A percentile compares a stretch with the other conserved stretches of the same genome.
These are phyloP conservation scores for Chionodraco myersi DNA, from an alignment of 2,113 vertebrate genomes.

Conservation along the genomic window DNA sequence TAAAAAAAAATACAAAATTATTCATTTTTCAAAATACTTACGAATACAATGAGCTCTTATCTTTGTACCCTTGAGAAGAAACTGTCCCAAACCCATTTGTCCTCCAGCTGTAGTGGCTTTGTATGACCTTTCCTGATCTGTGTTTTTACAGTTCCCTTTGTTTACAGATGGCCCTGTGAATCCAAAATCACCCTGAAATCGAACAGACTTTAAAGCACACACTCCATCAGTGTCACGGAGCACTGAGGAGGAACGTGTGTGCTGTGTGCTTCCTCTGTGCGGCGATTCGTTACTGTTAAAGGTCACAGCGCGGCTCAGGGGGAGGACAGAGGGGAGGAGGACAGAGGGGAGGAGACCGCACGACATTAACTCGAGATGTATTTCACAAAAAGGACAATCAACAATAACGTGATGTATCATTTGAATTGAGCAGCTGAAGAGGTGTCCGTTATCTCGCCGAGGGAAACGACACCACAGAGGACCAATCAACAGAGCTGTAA, in stretches of 20 bases:
- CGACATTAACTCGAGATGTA: not conserved
- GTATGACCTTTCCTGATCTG: not conserved
- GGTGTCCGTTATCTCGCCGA: slow-evolving; percentile 9
- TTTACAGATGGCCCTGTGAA: not conserved
- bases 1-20: too few relatives aligned
- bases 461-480: slow-evolving; percentile 1
- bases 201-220: not conserved
- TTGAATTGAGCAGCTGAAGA: not conserved
- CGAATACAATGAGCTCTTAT: too few relatives aligned
- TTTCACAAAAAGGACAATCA: not conserved
- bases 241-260: not conserved
- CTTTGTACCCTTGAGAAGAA: not conserved
- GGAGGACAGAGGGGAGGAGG: not conserved
- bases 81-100: not conserved
- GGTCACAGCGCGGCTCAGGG: slow-evolving; percentile 21
- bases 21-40: too few relatives aligned
- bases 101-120: not conserved
- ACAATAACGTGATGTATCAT: not conserved
- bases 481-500: slow-evolving; percentile 9
- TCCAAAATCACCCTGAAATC: not conserved
- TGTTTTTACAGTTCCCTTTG: not conserved
- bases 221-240: not conserved
- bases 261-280: not conserved
- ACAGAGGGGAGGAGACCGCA: not conserved
- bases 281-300: slow-evolving; percentile 12